phyloP scores from a whole-genome alignment of 2,888 invertebrate species.

The Protonemura montana region DNA sequence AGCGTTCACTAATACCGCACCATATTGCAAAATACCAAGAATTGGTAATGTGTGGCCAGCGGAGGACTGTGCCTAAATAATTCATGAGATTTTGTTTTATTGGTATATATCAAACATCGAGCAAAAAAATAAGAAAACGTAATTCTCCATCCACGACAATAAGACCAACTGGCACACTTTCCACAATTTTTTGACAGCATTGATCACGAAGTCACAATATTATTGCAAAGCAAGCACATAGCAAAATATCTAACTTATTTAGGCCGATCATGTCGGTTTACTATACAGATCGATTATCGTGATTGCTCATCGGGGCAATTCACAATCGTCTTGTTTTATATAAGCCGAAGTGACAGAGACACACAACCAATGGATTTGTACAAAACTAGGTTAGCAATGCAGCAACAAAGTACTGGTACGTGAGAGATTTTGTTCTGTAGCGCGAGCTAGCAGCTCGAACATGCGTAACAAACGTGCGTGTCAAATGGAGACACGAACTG shows the following conservation, averaged over 20 bases:
- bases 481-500: background rate
- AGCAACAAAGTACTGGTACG: background rate
- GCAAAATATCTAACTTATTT: background rate
- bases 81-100: background rate
- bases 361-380: background rate
- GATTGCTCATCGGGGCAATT: background rate
- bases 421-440: background rate
- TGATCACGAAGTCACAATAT: constrained; percentile 3
- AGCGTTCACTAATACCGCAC: background rate
- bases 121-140: background rate
- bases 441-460: background rate
- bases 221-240: background rate
- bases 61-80: background rate
- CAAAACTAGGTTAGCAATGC: background rate
- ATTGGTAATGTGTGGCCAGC: background rate
- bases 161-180: background rate
- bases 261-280: background rate
- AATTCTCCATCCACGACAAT: background rate
- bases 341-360: background rate
- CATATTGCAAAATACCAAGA: background rate
- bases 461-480: constrained; percentile 19
- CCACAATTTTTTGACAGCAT: background rate
- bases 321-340: background rate
- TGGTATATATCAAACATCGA: background rate
- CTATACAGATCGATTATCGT: constrained; percentile 12